These are phyloP conservation scores for Drosophila nigricruria DNA, from an alignment of 2,888 invertebrate species.

Conservation along the genomic window DNA sequence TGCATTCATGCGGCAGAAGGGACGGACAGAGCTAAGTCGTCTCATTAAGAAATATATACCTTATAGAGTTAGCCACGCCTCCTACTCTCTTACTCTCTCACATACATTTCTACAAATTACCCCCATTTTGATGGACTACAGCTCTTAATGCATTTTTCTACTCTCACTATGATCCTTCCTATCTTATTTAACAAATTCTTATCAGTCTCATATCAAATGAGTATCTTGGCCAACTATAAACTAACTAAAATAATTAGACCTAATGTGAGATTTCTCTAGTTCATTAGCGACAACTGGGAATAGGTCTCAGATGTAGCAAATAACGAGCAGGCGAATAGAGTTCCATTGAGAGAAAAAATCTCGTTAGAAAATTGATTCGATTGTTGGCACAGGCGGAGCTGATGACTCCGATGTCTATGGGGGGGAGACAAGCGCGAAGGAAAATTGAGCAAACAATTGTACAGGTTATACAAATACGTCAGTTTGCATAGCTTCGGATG, in stretches of 20 bases:
- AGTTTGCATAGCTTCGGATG: slow-evolving; percentile 18
- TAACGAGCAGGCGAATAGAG: not conserved
- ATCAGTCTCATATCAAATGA: not conserved
- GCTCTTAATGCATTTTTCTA: too few relatives aligned
- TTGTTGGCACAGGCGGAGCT: not conserved
- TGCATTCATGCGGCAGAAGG: too few relatives aligned
- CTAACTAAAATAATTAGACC: not conserved
- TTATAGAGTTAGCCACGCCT: not conserved
- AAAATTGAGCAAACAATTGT: slow-evolving; percentile 5
- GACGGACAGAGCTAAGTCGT: too few relatives aligned
- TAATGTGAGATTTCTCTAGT: not conserved
- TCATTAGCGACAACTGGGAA: not conserved
- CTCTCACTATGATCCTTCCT: not conserved
- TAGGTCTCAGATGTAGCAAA: not conserved
- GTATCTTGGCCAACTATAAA: not conserved
- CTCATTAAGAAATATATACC: not conserved
- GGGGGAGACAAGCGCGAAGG: not conserved
- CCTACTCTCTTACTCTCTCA: too few relatives aligned
- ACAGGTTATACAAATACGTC: slow-evolving; percentile 3
- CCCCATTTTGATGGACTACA: not conserved
- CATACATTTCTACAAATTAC: not conserved
- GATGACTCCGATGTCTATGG: not conserved
- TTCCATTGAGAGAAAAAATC: not conserved
- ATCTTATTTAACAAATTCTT: too few relatives aligned
- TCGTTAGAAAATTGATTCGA: slow-evolving; percentile 11